Percentiles rank a stretch among this genome's conserved stretches.
phyloP scores from a whole-genome alignment of 35 echinoderm and acorn worm species.

The Lytechinus variegatus region DNA sequence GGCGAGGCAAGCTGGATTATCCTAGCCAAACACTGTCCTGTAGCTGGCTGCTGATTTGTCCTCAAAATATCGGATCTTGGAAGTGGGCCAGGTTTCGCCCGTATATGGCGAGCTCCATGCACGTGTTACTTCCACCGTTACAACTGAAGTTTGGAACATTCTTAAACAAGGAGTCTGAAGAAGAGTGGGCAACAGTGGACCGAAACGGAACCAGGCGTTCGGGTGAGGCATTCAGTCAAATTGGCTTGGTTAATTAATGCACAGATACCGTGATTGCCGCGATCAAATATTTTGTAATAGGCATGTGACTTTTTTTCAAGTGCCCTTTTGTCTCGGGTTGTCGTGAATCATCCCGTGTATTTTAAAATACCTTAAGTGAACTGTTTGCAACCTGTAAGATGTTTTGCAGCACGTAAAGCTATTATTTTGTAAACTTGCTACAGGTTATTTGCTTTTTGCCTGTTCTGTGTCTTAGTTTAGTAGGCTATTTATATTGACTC shows the following conservation, averaged over 20 bases:
- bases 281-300: not conserved
- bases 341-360: not conserved
- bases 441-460: not conserved
- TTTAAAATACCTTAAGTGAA: not conserved
- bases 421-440: constrained; percentile 5
- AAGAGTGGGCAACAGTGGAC: constrained; percentile 52
- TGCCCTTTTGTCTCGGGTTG: not conserved
- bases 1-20: constrained; percentile 13
- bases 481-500: not conserved
- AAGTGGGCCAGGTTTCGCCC: constrained; percentile 17
- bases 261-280: not conserved
- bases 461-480: not conserved
- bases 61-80: constrained; percentile 38
- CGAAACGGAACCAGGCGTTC: constrained; percentile 48
- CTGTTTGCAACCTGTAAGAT: constrained; percentile 5
- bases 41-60: constrained; percentile 29
- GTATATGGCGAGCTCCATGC: constrained; percentile 56
- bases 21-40: not conserved
- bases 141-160: constrained; percentile 49
- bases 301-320: not conserved
- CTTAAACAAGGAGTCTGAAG: constrained; percentile 33
- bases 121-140: constrained; percentile 47
- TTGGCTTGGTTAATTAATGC: constrained; percentile 2
- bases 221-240: constrained; percentile 35
- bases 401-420: constrained; percentile 2